Base-by-base conservation (phyloP, 1,140 invertebrate genomes). In the Cyrtorhinus lividipennis region DNA sequence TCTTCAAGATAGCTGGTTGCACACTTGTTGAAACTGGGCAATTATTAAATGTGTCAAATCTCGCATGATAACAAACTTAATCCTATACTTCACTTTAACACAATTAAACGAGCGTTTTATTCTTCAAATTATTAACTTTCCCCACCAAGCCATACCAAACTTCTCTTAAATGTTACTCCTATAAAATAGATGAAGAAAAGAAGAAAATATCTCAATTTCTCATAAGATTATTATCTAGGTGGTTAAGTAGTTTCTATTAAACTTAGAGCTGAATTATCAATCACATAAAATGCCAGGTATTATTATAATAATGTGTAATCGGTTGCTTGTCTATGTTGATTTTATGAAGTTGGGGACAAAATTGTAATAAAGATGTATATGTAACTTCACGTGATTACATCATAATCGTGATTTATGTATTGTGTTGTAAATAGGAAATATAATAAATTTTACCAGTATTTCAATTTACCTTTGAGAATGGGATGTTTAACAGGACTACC, bases 241-340 rank as follows among this genome's bases (percentile, higher is more conserved):
- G 44, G 24, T 60, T 2, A 61, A 61, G 44, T 45, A 45, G 48
- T 62, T 62, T 62, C 48, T 24, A 62, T 26, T 53, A 53, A 53
- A 53, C 20, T 53, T 53, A 53, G 48, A 53, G 48, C 20, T 53
- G 48, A 53, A 53, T 53, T 53, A 53, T 22, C 10, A 53, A 53
- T 53, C 48, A 53, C 48, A 10, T 44, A 10, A 53, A 53, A 53
- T 12, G 48, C 46, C 44, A 26, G n/a, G 24, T 62, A 45, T n/a
- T n/a, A 63, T 57, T 63, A 56, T 57, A 57, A 48, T 57, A 58
- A 23, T 63, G 24, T 57, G 56, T 53, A 24, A 62, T 62, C 62
- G 53, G 62, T 63, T 63, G 62, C 53, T 63, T 63, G 56, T 63
- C 45, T 48, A 63, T 63, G 62, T 63, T 63, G 18, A 59, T 22